Base-by-base conservation (phyloP, 2,797 vertebrate genomes). In the Gadopsis marmoratus region DNA sequence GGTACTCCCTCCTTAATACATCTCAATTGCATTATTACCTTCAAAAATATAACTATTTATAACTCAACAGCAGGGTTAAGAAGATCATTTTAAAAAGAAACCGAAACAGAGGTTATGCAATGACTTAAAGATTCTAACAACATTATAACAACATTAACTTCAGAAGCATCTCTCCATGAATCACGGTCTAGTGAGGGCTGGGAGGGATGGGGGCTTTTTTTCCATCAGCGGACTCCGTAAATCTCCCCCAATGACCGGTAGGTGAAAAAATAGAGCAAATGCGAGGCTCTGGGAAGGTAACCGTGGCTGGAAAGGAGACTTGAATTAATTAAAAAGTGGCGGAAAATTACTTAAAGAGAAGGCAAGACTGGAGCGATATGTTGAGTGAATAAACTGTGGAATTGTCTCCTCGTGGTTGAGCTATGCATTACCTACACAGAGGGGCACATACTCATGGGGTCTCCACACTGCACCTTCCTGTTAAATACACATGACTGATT, bases 201-300 rank as follows among this genome's bases (percentile, higher is more conserved):
- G 37, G 61, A 51, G 60, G 21, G 58, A 66, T 29, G 23, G 41
- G 39, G 50, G 7, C 19, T 6, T 75, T 76, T 85, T 81, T 79
- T 67, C 63, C 83, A 76, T 51, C 54, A 74, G 68, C 70, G 13
- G 41, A 78, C 75, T 69, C 41, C 62, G 48, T 93, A 94, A 94
- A 94, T 91, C 78, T 83, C 66, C 72, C 33, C 51, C 78, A 86
- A 59, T 94, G 88, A 89, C 74, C n/a, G 7, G 74, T 90, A 93
- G 89, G 92, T 94, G 87, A 91, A 94, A 90, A 91, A 92, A 93
- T 83, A 93, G 61, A 90, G 77, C 56, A 82, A 83, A 85, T n/a
- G 43, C 89, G 69, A 78, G 47, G 79, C 74, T 85, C 78, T 33
- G n/a, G 47, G 60, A 81, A 65, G 67, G 76, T 23, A 86, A 88